These are phyloP conservation scores for Melanostigma gelatinosum DNA, from an alignment of 2,113 vertebrate species.

Conservation along the genomic window DNA sequence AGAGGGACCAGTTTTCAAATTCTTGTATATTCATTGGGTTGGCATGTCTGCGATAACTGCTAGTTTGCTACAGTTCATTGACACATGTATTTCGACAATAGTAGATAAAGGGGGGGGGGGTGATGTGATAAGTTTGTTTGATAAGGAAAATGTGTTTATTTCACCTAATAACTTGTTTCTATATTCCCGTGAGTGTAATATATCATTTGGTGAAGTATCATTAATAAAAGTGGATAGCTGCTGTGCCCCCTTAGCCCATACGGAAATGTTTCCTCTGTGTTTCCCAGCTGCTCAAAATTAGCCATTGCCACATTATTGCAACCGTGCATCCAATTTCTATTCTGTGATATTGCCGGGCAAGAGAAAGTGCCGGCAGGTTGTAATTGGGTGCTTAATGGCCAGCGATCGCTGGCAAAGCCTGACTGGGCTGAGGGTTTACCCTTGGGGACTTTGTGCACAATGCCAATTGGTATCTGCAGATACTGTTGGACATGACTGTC, in stretches of 20 bases:
- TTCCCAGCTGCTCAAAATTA: conserved; percentile 2
- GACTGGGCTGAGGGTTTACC: not conserved
- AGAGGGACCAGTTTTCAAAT: not conserved
- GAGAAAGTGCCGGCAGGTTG: conserved; percentile 21
- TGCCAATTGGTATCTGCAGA: not conserved
- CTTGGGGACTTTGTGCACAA: conserved; percentile 5
- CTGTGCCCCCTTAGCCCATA: not conserved
- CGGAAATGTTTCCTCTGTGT: not conserved
- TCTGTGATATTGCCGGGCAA: conserved; percentile 9
- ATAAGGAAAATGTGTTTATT: not conserved
- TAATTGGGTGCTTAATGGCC: conserved; percentile 30
- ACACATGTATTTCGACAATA: conserved; percentile 27
- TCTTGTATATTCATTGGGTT: not conserved
- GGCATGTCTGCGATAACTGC: not conserved
- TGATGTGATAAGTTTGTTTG: conserved; percentile 22
- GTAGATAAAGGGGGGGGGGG: not conserved
- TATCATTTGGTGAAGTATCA: conserved; percentile 1
- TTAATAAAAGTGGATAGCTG: not conserved
- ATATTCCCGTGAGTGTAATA: not conserved
- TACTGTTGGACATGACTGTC: not conserved
- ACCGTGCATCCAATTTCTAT: not conserved
- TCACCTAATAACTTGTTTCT: conserved; percentile 4
- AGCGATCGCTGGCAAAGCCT: conserved; percentile 15
- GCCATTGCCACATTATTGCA: conserved; percentile 4
- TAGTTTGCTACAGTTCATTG: not conserved